Conservation (phyloP, 2,113 vertebrate species). For the Psilopogon haemacephalus region DNA sequence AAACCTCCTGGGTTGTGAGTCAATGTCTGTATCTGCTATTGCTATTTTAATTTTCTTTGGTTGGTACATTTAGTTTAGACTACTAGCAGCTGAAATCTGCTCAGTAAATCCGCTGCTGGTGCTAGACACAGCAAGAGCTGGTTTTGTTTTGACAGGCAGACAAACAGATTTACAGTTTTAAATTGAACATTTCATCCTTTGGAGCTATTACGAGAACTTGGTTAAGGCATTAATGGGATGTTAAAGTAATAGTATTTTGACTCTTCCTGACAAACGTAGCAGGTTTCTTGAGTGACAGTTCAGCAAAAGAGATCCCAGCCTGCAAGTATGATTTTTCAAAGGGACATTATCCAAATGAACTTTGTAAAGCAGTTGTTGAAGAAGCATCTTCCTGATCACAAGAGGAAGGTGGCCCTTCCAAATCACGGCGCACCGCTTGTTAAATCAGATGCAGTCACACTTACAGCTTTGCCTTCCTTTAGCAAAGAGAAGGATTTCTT, state of each 20-base stretch:
- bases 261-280: constrained; percentile 7
- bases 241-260: constrained; percentile 39
- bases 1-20: constrained; percentile 5
- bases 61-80: constrained; percentile 42
- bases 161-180: constrained; percentile 57
- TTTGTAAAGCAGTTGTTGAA: neutral
- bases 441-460: neutral
- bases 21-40: constrained; percentile 31
- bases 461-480: neutral
- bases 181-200: constrained; percentile 54
- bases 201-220: constrained; percentile 22
- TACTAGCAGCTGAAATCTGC: constrained; percentile 51
- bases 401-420: neutral
- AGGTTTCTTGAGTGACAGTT: constrained; percentile 11
- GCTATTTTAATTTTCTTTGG: constrained; percentile 25
- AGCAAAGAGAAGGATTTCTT: neutral
- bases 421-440: neutral
- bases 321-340: constrained; percentile 12
- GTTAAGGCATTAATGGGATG: constrained; percentile 40
- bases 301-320: neutral
- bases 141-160: constrained; percentile 65
- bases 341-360: neutral
- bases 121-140: constrained; percentile 55
- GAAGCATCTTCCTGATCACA: neutral
- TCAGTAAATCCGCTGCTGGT: neutral